phyloP scores from a whole-genome alignment of 1,140 invertebrate genomes.

The Pseudomyrmex concolor region DNA sequence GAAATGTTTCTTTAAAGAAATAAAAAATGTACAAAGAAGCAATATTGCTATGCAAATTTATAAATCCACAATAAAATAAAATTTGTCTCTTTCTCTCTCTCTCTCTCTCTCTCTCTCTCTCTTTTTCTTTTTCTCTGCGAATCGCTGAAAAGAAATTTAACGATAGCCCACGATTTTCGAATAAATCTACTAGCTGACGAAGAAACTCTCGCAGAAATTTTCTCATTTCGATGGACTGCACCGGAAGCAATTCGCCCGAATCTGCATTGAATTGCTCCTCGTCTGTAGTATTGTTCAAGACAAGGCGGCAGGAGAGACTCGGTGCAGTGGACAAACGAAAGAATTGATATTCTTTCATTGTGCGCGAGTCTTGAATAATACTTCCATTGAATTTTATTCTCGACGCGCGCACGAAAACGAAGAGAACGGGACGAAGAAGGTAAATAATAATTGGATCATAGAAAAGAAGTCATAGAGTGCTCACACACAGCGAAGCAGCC shows the following conservation, averaged over 20 bases:
- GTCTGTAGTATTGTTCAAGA: constrained; percentile 68
- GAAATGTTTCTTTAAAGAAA: constrained; percentile 18
- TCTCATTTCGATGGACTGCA: constrained; percentile 53
- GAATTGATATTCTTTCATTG: constrained; percentile 74
- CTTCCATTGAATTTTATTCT: constrained; percentile 66
- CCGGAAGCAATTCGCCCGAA: constrained; percentile 72
- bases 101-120: not conserved
- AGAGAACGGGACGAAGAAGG: constrained; percentile 12
- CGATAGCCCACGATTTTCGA: constrained; percentile 43
- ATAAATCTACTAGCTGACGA: constrained; percentile 56
- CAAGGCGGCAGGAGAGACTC: constrained; percentile 31
- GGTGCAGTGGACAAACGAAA: constrained; percentile 70
- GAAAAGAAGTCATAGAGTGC: constrained; percentile 57
- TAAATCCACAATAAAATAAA: constrained; percentile 11
- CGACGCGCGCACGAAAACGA: constrained; percentile 20
- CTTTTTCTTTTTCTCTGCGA: not conserved
- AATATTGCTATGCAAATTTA: constrained; percentile 47
- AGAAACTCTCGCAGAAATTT: constrained; percentile 51
- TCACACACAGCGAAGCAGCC: constrained; percentile 31
- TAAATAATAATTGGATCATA: constrained; percentile 72
- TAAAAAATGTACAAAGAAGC: constrained; percentile 9
- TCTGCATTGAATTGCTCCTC: constrained; percentile 71
- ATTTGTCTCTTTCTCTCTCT: not conserved
- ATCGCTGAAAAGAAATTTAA: constrained; percentile 28
- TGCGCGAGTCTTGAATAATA: constrained; percentile 67